Conservation (phyloP, 2,113 vertebrate genomes). For the Heterotis niloticus region DNA sequence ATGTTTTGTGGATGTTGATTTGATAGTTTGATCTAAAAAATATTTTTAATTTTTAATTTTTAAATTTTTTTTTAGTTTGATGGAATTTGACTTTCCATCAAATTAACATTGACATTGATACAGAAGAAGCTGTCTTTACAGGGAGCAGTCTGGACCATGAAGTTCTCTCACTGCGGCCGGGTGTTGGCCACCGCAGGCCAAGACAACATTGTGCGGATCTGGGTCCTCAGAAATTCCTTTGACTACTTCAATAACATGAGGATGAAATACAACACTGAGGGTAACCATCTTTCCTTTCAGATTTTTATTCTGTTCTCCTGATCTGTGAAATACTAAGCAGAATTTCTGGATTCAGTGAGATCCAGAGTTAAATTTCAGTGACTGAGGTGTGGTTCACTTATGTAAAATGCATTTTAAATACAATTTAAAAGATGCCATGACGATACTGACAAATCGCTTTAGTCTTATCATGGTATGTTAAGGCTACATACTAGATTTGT, state of each 20-base stretch:
- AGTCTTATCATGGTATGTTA: no score
- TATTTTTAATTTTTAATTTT: no score
- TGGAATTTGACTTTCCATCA: no score
- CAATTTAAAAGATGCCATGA: no score
- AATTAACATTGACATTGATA: not conserved
- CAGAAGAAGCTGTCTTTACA: slow-evolving; percentile 45
- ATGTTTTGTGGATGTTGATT: no score
- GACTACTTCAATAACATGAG: slow-evolving; percentile 99
- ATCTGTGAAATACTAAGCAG: not conserved
- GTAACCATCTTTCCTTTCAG: slow-evolving; percentile 51
- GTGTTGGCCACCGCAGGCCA: slow-evolving; percentile 94
- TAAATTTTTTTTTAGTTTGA: not conserved
- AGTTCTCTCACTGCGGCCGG: slow-evolving; percentile 94
- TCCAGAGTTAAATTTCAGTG: no score
- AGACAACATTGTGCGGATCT: slow-evolving; percentile 94
- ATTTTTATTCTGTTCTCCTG: not conserved
- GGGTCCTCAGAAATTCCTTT: slow-evolving; percentile 94
- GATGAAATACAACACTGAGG: slow-evolving; percentile 97
- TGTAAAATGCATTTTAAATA: no score
- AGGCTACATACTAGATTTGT: no score
- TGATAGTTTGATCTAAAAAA: no score
- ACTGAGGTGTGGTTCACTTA: no score
- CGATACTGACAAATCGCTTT: no score
- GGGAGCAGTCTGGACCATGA: slow-evolving; percentile 99
- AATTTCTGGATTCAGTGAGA: no score